These are phyloP conservation scores for Planiliza haematocheilus DNA, from an alignment of 2,113 vertebrate genomes.

Conservation along the genomic window DNA sequence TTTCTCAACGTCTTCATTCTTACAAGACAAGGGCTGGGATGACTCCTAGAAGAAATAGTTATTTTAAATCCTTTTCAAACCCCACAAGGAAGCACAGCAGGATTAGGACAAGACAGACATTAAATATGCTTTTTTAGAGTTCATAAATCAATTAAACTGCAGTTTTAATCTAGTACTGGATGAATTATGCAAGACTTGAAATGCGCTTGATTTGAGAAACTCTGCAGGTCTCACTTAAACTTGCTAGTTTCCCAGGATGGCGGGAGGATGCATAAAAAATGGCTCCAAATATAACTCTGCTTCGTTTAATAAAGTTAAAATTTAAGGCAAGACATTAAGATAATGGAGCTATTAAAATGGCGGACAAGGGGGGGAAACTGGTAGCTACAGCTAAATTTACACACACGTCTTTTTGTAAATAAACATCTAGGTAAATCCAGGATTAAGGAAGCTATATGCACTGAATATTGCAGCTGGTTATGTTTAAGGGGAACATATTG, in stretches of 20 bases:
- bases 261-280: neutral
- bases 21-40: conserved; percentile 68
- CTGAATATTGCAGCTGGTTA: neutral
- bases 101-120: no score
- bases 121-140: no score
- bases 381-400: neutral
- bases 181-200: no score
- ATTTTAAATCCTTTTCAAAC: no score
- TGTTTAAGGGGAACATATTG: neutral
- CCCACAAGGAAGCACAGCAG: no score
- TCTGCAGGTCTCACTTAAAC: no score
- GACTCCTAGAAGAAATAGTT: conserved; percentile 73
- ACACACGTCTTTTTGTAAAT: no score
- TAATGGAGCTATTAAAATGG: conserved; percentile 54
- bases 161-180: no score
- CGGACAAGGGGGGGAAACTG: neutral
- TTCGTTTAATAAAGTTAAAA: neutral
- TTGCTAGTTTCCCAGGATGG: neutral
- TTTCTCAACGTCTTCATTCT: conserved; percentile 80
- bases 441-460: neutral
- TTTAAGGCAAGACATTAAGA: neutral
- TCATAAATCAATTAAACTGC: no score
- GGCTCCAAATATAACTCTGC: no score
- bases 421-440: rapidly evolving
- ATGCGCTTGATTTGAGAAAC: no score